Percentiles rank a stretch among this genome's conserved stretches.
Evolutionary conservation across 2,113 vertebrate species (phyloP).

Genomic region (Motacilla tschutschensis): DNA sequence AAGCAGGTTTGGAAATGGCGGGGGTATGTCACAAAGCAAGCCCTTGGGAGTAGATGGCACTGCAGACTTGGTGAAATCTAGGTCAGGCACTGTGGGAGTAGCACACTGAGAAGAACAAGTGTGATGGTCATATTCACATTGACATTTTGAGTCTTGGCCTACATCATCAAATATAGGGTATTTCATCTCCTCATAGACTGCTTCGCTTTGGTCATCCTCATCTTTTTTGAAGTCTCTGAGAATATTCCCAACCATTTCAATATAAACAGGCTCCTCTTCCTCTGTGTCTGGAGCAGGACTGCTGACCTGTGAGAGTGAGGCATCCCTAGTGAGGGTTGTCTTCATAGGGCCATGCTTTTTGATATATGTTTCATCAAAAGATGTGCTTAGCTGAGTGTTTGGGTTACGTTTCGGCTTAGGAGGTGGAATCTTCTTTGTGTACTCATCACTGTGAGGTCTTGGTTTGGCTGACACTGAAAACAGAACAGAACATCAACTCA

Average conservation of each 20-base stretch:
- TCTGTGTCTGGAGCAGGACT: constrained; percentile 80
- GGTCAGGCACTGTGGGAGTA: constrained; percentile 90
- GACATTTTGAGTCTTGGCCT: constrained; percentile 76
- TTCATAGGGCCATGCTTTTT: constrained; percentile 79
- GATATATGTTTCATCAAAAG: constrained; percentile 92
- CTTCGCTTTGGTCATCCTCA: constrained; percentile 88
- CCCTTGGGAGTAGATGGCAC: constrained; percentile 84
- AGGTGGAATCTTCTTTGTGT: constrained; percentile 90
- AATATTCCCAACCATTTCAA: constrained; percentile 97
- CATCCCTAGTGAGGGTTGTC: constrained; percentile 74
- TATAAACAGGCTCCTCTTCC: constrained; percentile 94
- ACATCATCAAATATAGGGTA: constrained; percentile 88
- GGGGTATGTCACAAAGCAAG: constrained; percentile 88
- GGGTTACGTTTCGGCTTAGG: constrained; percentile 96
- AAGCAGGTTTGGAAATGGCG: constrained; percentile 93
- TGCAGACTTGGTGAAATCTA: constrained; percentile 81
- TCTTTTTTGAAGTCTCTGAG: constrained; percentile 85
- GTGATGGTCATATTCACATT: constrained; percentile 79
- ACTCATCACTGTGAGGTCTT: constrained; percentile 88
- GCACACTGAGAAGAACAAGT: constrained; percentile 90
- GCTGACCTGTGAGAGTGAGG: constrained; percentile 80
- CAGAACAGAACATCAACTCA: neutral
- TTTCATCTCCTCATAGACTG: constrained; percentile 97
- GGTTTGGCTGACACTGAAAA: constrained; percentile 74
- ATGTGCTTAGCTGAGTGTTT: constrained; percentile 94